A percentile compares a stretch with the other conserved stretches of the same genome.
Evolutionary conservation across 2,888 invertebrate species (phyloP).

Genomic region (Cryptus armator): DNA sequence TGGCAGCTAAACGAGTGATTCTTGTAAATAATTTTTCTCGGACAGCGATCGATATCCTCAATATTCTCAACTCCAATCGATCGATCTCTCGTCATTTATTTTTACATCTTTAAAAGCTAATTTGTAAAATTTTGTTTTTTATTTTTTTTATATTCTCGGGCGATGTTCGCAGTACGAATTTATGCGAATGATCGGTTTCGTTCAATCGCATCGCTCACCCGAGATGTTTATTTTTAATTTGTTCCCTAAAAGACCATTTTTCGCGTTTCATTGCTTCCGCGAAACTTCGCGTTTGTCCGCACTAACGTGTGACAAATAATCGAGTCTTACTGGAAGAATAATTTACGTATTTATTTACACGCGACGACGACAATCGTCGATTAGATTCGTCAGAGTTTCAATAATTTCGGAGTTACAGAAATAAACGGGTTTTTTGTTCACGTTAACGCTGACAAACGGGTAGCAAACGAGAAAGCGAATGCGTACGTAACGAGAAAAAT

Average conservation of each 20-base stretch:
- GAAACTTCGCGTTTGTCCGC: constrained; percentile 10
- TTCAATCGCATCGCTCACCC: not conserved
- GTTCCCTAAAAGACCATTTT: constrained; percentile 19
- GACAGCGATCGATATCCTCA: constrained; percentile 63
- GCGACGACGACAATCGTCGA: constrained; percentile 68
- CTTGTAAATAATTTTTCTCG: constrained; percentile 9
- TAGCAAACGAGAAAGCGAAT: not conserved
- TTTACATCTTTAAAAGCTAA: constrained; percentile 64
- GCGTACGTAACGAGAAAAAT: constrained; percentile 6
- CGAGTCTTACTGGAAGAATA: constrained; percentile 71
- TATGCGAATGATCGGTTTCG: not conserved
- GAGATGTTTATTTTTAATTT: constrained; percentile 8
- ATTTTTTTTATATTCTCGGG: not conserved
- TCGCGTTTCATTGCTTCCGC: not conserved
- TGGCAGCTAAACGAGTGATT: constrained; percentile 40
- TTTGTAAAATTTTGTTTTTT: constrained; percentile 58
- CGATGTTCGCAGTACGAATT: not conserved
- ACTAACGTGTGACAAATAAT: constrained; percentile 54
- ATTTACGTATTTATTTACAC: constrained; percentile 78
- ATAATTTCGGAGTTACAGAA: constrained; percentile 55
- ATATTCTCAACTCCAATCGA: constrained; percentile 53
- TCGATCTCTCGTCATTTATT: constrained; percentile 38
- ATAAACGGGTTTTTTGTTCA: constrained; percentile 44
- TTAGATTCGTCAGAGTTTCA: constrained; percentile 46
- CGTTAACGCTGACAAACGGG: constrained; percentile 30